A percentile compares a stretch with the other conserved stretches of the same genome.
Evolutionary conservation across 23 tunicate species (phyloP).

Genomic region (Ascidia mentula): DNA sequence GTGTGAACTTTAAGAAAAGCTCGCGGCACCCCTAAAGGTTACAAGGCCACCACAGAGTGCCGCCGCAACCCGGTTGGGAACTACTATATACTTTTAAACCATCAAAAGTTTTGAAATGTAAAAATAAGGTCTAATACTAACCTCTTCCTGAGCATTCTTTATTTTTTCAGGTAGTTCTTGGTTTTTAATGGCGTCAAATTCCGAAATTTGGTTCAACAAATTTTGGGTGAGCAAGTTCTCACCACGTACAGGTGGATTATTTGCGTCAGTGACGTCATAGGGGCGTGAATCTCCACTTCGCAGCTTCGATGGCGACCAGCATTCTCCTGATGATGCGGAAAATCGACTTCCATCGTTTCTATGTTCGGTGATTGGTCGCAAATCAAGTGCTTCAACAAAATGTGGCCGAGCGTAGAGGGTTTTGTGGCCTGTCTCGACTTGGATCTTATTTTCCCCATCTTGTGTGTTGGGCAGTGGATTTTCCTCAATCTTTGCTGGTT

Average conservation of each 20-base stretch:
- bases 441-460: not conserved
- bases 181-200: not conserved
- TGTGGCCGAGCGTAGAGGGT: not conserved
- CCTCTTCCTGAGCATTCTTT: not conserved
- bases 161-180: not conserved
- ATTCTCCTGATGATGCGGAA: not conserved
- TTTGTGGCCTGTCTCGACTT: not conserved
- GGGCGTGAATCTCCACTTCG: not conserved
- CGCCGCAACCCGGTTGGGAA: too few relatives aligned
- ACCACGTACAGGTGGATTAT: not conserved
- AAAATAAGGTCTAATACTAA: too few relatives aligned
- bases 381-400: not conserved
- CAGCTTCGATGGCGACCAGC: not conserved
- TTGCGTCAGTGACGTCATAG: not conserved
- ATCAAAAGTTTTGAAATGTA: too few relatives aligned
- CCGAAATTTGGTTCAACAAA: not conserved
- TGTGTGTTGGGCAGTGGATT: not conserved
- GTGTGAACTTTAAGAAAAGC: too few relatives aligned
- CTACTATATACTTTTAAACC: too few relatives aligned
- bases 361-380: not conserved
- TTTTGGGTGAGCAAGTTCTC: not conserved
- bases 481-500: too few relatives aligned
- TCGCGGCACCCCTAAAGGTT: too few relatives aligned
- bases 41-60: too few relatives aligned
- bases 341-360: not conserved